Evolutionary conservation across 2,797 vertebrate species (phyloP), one percentile per base, ranked within the genome.

Genomic region (Anguilla marmorata): DNA sequence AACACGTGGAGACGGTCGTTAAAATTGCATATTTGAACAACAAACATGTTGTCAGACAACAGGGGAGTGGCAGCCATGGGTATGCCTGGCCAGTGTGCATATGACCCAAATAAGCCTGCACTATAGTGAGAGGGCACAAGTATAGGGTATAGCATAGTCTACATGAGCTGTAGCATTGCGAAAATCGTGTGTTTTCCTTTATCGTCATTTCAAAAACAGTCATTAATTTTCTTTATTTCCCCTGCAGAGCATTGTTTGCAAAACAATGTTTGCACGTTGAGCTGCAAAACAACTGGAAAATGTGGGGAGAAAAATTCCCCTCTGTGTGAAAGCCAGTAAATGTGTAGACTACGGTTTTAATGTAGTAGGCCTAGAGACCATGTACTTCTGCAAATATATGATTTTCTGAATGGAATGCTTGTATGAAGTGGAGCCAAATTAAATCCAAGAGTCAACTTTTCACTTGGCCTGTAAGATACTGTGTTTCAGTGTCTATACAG

Each of bases 351-450:
- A 56, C 54, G 87, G 76, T 86, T 87, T 83, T n/a, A 48, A 52
- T 85, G 86, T 89, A 52, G 79, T 37, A 87, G 90, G 37, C 37
- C 37, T 41, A 41, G 37, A 92, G 89, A 79, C 79, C 60, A 88
- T 91, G 14, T 8, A 74, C 92, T 90, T 92, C 60, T 90, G 92
- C 91, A 92, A 90, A 66, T 87, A 86, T 91, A 93, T 11, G 8
- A 14, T 33, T 33, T 37, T 9, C 33, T 74, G 69, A 74, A 74
- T 74, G 69, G 27, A 74, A 74, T 74, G 69, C 14, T 92, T 92
- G 90, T 92, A 90, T 92, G 87, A 93, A 91, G 88, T 89, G 90
- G 92, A 90, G 86, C 89, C 37, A 87, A 92, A 90, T 93, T 90
- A 92, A 89, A 87, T 91, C 86, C 92, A 93, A 92, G 86, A 90